Base-by-base conservation (phyloP, 2,113 vertebrate genomes). In the Pipra filicauda region DNA sequence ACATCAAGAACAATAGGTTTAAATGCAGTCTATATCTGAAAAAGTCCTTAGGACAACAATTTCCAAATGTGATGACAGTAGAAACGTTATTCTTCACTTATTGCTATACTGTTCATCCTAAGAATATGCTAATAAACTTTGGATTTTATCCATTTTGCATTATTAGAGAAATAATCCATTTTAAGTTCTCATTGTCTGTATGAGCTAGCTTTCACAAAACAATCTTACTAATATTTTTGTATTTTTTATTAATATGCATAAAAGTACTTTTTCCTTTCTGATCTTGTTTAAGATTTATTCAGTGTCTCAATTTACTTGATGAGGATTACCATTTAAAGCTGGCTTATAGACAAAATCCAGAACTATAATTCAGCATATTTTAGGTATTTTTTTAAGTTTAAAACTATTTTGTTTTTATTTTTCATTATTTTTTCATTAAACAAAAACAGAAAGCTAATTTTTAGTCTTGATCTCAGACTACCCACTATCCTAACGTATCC, bases 401-500 rank as follows among this genome's bases (percentile, higher is more conserved):
- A 44, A 57, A 14, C 3, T 5, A 17, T 58, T 90, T 49, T 58
- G 2, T 33, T 74, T 2, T 14, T 44, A 46, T 70, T 66, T 85
- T 71, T 57, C 2, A 12, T 44, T 49, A 22, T 52, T 6, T 85
- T 90, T 58, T 64, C 17, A 59, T 69, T 80, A 57, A 73, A 57
- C 1, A 72, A 12, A 61, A 76, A 22, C 4, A 89, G 13, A 57
- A 61, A 41, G 1, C 4, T 39, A 27, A 20, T 39, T 70, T 85
- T 88, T 44, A 76, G 12, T 76, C 18, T 48, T 58, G 5, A 5
- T 70, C 35, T 44, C 44, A 80, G 17, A 59, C 3, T 59, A 69
- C 3, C 4, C 9, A 37, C 2, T 37, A 37, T 72, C 7, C 8
- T 8, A 49, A 5, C 24, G 9, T 12, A 21, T 41, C 4, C 5